Conservation (phyloP, 2,113 vertebrate genomes). For the Ahaetulla prasina region DNA sequence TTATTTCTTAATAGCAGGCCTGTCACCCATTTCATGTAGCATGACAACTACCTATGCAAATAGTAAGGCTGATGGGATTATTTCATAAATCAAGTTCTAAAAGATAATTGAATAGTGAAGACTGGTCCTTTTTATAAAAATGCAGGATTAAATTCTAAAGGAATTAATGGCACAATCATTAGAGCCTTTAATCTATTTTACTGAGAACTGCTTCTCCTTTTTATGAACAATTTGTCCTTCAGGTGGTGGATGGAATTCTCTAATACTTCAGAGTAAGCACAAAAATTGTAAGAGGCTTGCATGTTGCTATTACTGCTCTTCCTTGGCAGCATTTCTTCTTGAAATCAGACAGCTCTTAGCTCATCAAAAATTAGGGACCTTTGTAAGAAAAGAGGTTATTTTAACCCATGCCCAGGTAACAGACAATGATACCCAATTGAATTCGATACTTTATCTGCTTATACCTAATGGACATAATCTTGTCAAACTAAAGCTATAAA, state of each 20-base stretch:
- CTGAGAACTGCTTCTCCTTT: conserved; percentile 46
- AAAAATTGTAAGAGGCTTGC: neutral
- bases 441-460: neutral
- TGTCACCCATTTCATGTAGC: conserved; percentile 50
- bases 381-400: neutral
- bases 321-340: neutral
- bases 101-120: conserved; percentile 49
- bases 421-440: neutral
- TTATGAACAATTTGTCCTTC: conserved; percentile 62
- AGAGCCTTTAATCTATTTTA: conserved; percentile 60
- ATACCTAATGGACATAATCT: neutral
- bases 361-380: neutral
- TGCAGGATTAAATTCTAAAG: conserved; percentile 55
- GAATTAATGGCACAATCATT: conserved; percentile 61
- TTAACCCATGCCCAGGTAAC: neutral
- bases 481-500: neutral
- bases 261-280: conserved; percentile 52
- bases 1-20: conserved; percentile 17
- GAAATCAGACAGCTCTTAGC: neutral
- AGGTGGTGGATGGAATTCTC: conserved; percentile 29
- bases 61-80: conserved; percentile 44
- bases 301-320: neutral
- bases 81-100: conserved; percentile 59
- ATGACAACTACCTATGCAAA: conserved; percentile 41
- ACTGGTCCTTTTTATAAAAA: conserved; percentile 49